These are phyloP conservation scores for Agelaius tricolor DNA, from an alignment of 2,113 vertebrate species.

Conservation along the genomic window DNA sequence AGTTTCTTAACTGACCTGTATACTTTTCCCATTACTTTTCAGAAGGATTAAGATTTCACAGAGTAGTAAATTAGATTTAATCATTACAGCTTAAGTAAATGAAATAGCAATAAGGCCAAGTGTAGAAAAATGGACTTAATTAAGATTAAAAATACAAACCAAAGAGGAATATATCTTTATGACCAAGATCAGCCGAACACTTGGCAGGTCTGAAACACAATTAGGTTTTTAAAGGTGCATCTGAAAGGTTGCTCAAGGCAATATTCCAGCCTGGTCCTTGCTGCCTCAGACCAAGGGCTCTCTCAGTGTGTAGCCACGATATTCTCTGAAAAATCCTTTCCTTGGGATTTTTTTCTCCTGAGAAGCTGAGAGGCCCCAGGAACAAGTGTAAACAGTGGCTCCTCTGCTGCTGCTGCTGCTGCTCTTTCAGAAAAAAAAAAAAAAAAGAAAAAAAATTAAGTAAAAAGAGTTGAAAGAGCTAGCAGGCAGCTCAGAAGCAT, in stretches of 20 bases:
- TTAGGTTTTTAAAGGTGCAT: not conserved
- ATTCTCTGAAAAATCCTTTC: no score
- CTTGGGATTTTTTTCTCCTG: no score
- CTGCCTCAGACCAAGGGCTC: not conserved
- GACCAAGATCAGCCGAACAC: not conserved
- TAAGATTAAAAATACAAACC: slow-evolving; percentile 32
- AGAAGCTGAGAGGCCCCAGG: no score
- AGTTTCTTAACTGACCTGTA: slow-evolving; percentile 38
- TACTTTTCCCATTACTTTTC: slow-evolving; percentile 7
- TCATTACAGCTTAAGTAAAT: slow-evolving; percentile 28
- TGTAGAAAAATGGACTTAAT: not conserved
- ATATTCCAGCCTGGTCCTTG: not conserved
- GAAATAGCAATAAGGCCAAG: not conserved
- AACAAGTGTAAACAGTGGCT: no score
- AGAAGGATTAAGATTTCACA: not conserved
- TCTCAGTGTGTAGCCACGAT: not conserved
- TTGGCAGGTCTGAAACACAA: not conserved
- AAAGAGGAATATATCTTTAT: slow-evolving; percentile 18
- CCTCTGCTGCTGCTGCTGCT: no score
- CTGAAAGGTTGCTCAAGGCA: not conserved
- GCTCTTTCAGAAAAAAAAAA: no score
- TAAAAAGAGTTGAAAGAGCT: no score
- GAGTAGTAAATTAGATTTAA: slow-evolving; percentile 43
- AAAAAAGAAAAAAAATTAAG: no score
- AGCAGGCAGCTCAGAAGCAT: no score